Percentiles rank a stretch among this genome's conserved stretches.
phyloP scores from a whole-genome alignment of 2,113 vertebrate genomes.

The Heterotis niloticus region DNA sequence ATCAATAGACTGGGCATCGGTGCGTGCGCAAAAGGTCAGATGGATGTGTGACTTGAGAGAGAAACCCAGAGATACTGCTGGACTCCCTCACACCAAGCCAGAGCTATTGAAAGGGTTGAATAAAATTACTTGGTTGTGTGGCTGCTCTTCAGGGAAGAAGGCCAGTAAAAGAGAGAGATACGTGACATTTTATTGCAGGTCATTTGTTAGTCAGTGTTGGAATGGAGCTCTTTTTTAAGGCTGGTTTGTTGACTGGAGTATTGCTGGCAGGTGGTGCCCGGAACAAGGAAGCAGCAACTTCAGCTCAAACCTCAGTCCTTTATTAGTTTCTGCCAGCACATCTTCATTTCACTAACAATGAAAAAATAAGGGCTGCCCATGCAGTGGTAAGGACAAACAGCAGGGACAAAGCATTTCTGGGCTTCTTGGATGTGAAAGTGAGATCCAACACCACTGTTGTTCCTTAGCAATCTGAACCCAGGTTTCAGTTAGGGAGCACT shows the following conservation, averaged over 20 bases:
- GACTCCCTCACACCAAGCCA: constrained; percentile 31
- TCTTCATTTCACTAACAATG: too few species aligned
- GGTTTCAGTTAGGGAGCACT: too few species aligned
- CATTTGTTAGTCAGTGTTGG: too few species aligned
- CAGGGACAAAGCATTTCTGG: too few species aligned
- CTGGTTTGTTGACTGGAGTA: background rate
- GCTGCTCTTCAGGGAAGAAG: background rate
- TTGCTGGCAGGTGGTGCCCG: background rate
- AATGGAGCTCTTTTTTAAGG: background rate
- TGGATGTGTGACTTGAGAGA: background rate
- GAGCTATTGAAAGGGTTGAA: constrained; percentile 9
- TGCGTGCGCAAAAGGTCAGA: background rate
- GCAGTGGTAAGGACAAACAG: too few species aligned
- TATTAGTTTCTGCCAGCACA: too few species aligned
- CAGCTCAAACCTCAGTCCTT: too few species aligned
- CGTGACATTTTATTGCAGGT: background rate
- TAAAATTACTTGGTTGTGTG: background rate
- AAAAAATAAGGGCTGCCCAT: too few species aligned
- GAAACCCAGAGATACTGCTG: constrained; percentile 14
- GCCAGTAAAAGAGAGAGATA: background rate
- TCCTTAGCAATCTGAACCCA: too few species aligned
- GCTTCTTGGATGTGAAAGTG: too few species aligned
- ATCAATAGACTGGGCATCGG: constrained; percentile 31
- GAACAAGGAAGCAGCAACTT: too few species aligned
- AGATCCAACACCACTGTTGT: too few species aligned